Percentiles rank a stretch among this genome's conserved stretches.
These are phyloP conservation scores for Hydra vulgaris DNA, from an alignment of 30 jellyfish, hydroid and myxozoan genomes.

Conservation along the genomic window DNA sequence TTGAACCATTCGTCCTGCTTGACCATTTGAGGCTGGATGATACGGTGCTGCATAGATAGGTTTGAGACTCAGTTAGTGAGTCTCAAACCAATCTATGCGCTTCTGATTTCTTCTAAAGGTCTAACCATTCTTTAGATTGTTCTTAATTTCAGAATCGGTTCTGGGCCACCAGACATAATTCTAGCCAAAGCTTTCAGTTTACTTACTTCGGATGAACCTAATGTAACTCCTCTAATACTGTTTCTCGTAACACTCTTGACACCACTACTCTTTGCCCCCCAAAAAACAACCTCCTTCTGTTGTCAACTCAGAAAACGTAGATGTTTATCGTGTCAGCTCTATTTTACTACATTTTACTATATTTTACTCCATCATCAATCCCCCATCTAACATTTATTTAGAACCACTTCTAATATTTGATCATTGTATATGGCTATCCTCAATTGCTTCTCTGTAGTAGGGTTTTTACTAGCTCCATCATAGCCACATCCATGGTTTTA, in stretches of 20 bases:
- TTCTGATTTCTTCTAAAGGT: neutral
- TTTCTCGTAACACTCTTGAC: constrained; percentile 1
- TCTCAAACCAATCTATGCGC: too few relatives aligned
- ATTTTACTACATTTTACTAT: too few relatives aligned
- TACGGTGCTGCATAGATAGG: neutral
- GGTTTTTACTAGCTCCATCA: constrained; percentile 28
- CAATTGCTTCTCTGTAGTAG: constrained; percentile 24
- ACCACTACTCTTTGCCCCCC: constrained; percentile 31
- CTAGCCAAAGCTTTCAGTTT: neutral
- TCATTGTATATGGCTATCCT: constrained; percentile 17
- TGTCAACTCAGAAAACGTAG: neutral
- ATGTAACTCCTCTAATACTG: constrained; percentile 21
- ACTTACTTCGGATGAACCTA: neutral
- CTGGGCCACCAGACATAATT: neutral
- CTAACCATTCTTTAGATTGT: neutral
- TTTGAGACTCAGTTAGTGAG: neutral
- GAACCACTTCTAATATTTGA: constrained; percentile 25
- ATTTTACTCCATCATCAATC: neutral
- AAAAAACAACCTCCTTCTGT: constrained; percentile 22
- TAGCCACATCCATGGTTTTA: neutral
- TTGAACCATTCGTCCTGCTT: too few relatives aligned
- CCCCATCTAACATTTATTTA: constrained; percentile 13
- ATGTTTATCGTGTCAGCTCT: neutral
- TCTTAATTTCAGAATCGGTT: neutral
- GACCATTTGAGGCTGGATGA: too few relatives aligned